These are phyloP conservation scores for Tragelaphus strepsiceros DNA, from an alignment of 2,113 vertebrate genomes.

Conservation along the genomic window DNA sequence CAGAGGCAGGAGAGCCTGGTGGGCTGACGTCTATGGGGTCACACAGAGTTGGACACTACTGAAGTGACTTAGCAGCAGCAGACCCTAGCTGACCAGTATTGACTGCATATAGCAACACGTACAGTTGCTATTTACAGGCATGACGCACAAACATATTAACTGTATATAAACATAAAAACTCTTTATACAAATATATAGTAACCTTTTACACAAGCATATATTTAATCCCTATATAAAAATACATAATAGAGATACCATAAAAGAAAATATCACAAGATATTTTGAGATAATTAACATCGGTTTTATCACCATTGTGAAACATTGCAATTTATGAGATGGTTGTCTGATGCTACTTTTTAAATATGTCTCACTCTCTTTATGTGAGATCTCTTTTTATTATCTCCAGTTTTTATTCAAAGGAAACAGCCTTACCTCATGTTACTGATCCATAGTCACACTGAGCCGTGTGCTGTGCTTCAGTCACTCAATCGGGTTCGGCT, in stretches of 20 bases:
- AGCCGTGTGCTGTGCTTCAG: neutral
- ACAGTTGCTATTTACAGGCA: neutral
- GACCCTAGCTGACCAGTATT: neutral
- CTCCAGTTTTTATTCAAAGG: neutral
- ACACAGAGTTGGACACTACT: too few relatives aligned
- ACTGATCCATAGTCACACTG: neutral
- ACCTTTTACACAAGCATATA: neutral
- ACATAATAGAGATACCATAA: neutral
- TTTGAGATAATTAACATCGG: neutral
- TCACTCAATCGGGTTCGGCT: rapidly evolving
- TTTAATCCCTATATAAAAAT: neutral
- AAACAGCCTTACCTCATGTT: neutral
- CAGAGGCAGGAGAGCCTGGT: too few relatives aligned
- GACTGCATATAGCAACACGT: neutral
- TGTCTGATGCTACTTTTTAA: neutral
- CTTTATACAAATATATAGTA: neutral
- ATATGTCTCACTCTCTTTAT: neutral
- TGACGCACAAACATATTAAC: neutral
- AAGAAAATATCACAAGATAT: neutral
- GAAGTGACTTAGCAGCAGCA: too few relatives aligned
- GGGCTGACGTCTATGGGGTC: too few relatives aligned
- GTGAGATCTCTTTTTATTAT: neutral
- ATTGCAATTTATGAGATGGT: neutral
- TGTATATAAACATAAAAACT: neutral
- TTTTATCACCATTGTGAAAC: neutral